Base-by-base conservation (phyloP, 2,113 vertebrate genomes). In the Anhinga anhinga region DNA sequence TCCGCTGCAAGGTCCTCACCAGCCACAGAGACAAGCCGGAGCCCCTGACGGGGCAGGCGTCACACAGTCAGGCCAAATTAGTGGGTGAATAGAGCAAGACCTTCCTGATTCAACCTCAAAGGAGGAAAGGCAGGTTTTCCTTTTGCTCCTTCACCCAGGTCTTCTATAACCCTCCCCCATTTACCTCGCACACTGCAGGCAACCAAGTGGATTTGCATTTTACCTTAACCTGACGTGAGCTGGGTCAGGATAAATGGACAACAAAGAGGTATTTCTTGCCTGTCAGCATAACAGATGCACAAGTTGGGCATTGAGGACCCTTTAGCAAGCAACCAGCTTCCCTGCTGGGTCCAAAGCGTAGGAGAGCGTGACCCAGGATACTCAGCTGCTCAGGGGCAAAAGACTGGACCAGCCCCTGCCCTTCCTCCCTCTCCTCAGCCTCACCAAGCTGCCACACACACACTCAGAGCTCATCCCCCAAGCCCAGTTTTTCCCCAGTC, bases 1-100 rank as follows among this genome's bases (percentile, higher is more conserved):
- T n/a, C 20, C 0, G 0, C 62, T n/a, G 42, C 0, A 5, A 30
- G 15, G 18, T 36, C 38, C 49, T 83, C 36, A 8, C 29, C 45
- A 77, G 66, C 32, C 27, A 40, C 4, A 53, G n/a, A 44, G 59
- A 29, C 38, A 58, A 26, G 45, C 25, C 55, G 30, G 42, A 82
- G 52, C 44, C 40, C 32, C 12, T 19, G 58, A 13, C 5, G 1
- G 1, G 23, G 14, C 21, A 17, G 13, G 15, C 30, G n/a, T n/a
- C 71, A 40, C 19, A 19, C 22, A 21, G 13, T 36, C 67, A 36
- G 34, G 34, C 21, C 17, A 26, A 34, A 63, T 30, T 16, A 7
- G 44, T 13, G 18, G 4, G 15, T 13, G 52, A 89, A 74, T 11
- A 63, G 16, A 66, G 42, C 27, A 52, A 89, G 84, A 58, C 45